Percentiles rank a stretch among this genome's conserved stretches.
phyloP scores from a whole-genome alignment of 2,797 vertebrate genomes.

The Triplophysa bombifrons region DNA sequence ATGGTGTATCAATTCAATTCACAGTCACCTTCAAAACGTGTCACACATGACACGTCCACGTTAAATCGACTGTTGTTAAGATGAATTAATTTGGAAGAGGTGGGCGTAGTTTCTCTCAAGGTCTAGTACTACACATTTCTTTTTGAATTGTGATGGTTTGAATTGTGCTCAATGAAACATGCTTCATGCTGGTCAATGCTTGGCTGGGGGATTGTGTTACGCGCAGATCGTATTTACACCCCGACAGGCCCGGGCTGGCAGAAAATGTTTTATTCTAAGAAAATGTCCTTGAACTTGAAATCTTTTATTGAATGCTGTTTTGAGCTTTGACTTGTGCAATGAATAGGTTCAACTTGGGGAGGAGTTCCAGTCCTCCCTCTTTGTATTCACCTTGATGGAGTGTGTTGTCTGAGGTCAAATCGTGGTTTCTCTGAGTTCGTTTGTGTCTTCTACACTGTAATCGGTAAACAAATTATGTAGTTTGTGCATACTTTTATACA shows the following conservation, averaged over 20 bases:
- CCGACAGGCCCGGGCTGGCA: conserved; percentile 24
- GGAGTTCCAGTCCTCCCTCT: conserved; percentile 1
- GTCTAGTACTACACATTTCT: neutral
- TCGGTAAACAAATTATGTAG: neutral
- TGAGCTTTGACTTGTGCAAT: neutral
- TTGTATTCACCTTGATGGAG: conserved; percentile 4
- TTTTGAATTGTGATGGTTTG: conserved; percentile 1
- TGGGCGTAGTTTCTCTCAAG: neutral
- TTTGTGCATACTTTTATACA: no score
- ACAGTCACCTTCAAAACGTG: neutral
- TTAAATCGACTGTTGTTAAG: neutral
- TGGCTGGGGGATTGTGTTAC: conserved; percentile 12
- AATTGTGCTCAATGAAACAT: neutral
- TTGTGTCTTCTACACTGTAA: neutral
- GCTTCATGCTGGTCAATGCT: conserved; percentile 28
- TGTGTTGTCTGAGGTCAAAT: conserved; percentile 24
- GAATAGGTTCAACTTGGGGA: conserved; percentile 9
- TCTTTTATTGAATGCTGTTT: neutral
- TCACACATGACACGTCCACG: neutral
- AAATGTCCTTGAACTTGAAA: conserved; percentile 13
- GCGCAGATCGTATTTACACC: conserved; percentile 16
- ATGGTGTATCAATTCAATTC: neutral
- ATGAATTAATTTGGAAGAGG: neutral
- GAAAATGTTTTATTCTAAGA: neutral
- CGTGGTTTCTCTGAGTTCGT: neutral